Evolutionary conservation across 2,888 invertebrate genomes (phyloP).

Genomic region (Stictocephala bisonia): DNA sequence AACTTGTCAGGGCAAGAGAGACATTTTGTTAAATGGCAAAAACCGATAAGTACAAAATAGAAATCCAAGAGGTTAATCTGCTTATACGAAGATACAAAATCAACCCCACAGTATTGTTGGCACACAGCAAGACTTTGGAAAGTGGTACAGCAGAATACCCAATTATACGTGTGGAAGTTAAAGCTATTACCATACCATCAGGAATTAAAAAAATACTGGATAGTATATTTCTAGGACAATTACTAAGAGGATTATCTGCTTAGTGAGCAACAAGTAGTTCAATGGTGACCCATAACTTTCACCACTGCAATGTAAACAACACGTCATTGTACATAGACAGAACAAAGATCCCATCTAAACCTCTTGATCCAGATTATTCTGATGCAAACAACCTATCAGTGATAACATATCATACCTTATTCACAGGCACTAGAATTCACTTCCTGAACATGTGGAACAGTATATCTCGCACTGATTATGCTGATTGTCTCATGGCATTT

Average conservation of each 20-base stretch:
- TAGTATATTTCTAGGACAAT: conserved; percentile 59
- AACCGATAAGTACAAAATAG: conserved; percentile 44
- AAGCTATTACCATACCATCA: conserved; percentile 54
- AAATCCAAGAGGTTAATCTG: conserved; percentile 54
- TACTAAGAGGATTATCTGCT: conserved; percentile 61
- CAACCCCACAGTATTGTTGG: conserved; percentile 56
- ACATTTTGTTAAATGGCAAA: conserved; percentile 53
- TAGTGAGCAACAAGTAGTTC: conserved; percentile 44
- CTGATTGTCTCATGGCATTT: conserved; percentile 56
- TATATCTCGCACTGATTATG: conserved; percentile 46
- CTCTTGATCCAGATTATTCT: conserved; percentile 48
- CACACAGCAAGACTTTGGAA: conserved; percentile 56
- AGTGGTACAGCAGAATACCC: conserved; percentile 56
- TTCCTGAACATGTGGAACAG: conserved; percentile 30
- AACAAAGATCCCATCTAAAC: conserved; percentile 48
- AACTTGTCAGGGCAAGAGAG: conserved; percentile 52
- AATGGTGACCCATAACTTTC: conserved; percentile 46
- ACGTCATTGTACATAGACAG: conserved; percentile 54
- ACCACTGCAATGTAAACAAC: conserved; percentile 50
- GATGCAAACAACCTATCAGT: conserved; percentile 45
- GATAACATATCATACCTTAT: conserved; percentile 58
- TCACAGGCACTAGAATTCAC: conserved; percentile 34
- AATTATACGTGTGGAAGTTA: conserved; percentile 55
- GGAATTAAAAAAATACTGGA: conserved; percentile 52
- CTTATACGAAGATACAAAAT: conserved; percentile 55